Evolutionary conservation across 2,113 vertebrate genomes (phyloP), one percentile per base, ranked within the genome.

Genomic region (Odocoileus hemionus): DNA sequence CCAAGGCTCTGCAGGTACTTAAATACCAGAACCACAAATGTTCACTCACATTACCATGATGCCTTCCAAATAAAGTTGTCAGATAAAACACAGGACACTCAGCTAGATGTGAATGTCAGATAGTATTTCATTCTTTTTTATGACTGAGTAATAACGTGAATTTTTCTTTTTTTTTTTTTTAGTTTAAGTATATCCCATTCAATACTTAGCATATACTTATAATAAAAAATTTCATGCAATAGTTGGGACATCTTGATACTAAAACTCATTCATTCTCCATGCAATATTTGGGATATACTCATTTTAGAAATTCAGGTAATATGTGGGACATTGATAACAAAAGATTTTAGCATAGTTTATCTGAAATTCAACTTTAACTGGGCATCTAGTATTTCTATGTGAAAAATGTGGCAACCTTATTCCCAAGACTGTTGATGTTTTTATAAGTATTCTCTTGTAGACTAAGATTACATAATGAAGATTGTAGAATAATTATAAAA

Each of bases 351-450:
- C 47, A 61, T 12, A 33, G 25, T 61, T 91, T 94, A 54, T 57
- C 12, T 94, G 60, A 92, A 96, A 78, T 94, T 92, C 47, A 86
- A 54, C 60, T 89, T 92, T 90, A 86, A 94, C 25, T 97, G n/a
- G 54, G 7, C 11, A 93, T 58, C 36, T 12, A 78, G 45, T 54
- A 94, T 60, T 93, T 93, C 88, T 57, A 88, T 87, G 90, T 91
- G 55, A 58, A 91, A 86, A 85, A 39, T 60, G 36, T 89, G 84
- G 36, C 16, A 89, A 57, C 57, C 54, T n/a, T 67, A 78, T 87
- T 78, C 28, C 25, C 39, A 95, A 83, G 28, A 64, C 57, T 80
- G 12, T 36, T 95, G 26, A 45, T 76, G 30, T 94, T 74, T 95
- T 61, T 47, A 74, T 47, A 91, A 70, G 76, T 11, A 89, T 94